Evolutionary conservation across 2,113 vertebrate genomes (phyloP).

Genomic region (Coryphaenoides rupestris): DNA sequence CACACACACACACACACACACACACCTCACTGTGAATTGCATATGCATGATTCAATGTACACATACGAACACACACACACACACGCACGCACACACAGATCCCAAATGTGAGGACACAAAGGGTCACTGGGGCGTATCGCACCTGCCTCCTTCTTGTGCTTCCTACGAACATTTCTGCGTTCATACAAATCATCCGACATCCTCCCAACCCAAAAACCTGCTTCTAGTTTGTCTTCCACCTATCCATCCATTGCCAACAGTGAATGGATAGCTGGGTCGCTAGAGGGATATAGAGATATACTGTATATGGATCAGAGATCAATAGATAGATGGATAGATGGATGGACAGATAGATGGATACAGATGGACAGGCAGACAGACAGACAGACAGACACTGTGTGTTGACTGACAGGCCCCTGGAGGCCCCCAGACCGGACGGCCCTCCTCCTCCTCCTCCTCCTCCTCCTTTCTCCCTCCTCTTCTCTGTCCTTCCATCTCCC

Average conservation of each 20-base stretch:
- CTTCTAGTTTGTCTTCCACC: no score
- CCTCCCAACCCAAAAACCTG: no score
- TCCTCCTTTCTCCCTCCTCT: slow-evolving; percentile 24
- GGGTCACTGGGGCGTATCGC: not conserved
- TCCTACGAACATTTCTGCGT: no score
- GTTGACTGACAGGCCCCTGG: not conserved
- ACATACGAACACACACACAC: not conserved
- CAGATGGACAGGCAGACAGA: not conserved
- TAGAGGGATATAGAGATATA: not conserved
- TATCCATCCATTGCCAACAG: no score
- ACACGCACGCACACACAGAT: not conserved
- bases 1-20: slow-evolving; percentile 21
- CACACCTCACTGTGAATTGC: not conserved
- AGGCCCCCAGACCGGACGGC: slow-evolving; percentile 10
- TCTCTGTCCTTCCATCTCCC: slow-evolving; percentile 43
- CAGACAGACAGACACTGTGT: not conserved
- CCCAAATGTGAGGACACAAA: not conserved
- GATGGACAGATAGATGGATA: not conserved
- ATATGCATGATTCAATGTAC: slow-evolving; percentile 7
- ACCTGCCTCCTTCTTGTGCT: no score
- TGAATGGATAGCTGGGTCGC: not conserved
- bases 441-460: slow-evolving; percentile 61
- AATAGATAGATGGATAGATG: not conserved
- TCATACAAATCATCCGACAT: no score
- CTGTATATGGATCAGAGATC: no score